Evolutionary conservation across 2,797 vertebrate species (phyloP), one percentile per base, ranked within the genome.

Genomic region (Schizopygopsis malacanthus): DNA sequence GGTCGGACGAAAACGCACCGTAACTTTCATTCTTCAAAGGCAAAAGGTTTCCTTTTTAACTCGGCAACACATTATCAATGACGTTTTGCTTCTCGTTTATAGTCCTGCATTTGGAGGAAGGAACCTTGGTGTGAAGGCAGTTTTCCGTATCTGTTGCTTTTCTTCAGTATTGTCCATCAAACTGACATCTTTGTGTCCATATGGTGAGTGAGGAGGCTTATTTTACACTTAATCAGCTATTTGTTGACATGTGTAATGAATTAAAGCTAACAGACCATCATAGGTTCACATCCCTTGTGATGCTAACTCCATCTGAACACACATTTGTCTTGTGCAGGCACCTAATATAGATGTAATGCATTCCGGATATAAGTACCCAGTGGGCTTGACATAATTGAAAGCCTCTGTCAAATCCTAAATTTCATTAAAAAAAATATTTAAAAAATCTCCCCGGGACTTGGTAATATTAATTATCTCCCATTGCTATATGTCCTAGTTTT

Each of bases 401-500:
- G 95, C 93, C 94, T 94, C 93, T 95, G 94, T 96, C 94, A 96
- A 94, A 95, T 92, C 91, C 90, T 91, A 93, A 89, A 90, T 92
- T 88, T 87, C 80, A 85, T 85, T 89, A 94, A 92, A 94, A 94
- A 87, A 89, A 65, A 67, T 77, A 83, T 85, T 79, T 77, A 83
- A 86, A 83, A 80, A 39, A n/a, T 93, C 95, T 95, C 94, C 87
- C 89, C 92, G 94, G 94, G 93, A 95, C 88, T 82, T 87, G 86
- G 93, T 94, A 94, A 93, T 92, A 94, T 96, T 96, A 95, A 96
- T 95, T 95, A 95, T 94, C 94, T 96, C 95, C 95, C 95, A 92
- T 92, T 94, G 95, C 95, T 95, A 94, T 95, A 95, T 96, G 95
- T 94, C 95, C 95, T 95, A 96, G 94, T 96, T 96, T 95, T 95